Conservation (phyloP, 2,113 vertebrate species). For the Cromileptes altivelis region DNA sequence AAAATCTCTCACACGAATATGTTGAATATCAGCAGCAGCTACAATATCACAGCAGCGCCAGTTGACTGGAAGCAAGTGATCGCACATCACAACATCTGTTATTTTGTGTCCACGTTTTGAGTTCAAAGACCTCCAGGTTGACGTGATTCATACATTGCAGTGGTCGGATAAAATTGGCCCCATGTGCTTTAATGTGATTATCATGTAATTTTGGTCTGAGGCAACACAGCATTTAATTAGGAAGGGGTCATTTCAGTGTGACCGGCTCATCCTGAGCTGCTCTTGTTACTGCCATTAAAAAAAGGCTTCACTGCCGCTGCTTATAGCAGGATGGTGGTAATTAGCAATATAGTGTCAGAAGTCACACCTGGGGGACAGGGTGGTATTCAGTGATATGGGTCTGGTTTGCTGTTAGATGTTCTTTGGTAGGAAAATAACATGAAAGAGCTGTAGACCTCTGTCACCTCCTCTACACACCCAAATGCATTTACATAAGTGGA, state of each 20-base stretch:
- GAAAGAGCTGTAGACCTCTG: not conserved
- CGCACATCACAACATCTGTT: conserved; percentile 2
- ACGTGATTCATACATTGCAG: conserved; percentile 35
- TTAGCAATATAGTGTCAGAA: conserved; percentile 64
- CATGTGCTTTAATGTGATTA: conserved; percentile 70
- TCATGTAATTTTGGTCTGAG: conserved; percentile 68
- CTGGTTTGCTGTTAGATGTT: conserved; percentile 28
- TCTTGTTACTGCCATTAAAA: conserved; percentile 74
- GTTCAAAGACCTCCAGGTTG: conserved; percentile 8
- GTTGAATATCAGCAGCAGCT: not conserved
- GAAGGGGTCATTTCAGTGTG: conserved; percentile 64
- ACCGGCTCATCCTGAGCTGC: conserved; percentile 56
- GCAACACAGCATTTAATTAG: conserved; percentile 73
- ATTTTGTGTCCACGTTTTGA: not conserved
- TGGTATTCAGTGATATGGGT: conserved; percentile 18
- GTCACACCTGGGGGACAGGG: conserved; percentile 43
- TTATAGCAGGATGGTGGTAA: conserved; percentile 58
- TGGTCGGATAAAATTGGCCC: conserved; percentile 60
- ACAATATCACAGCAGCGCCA: not conserved
- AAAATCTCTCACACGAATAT: not conserved
- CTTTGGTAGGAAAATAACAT: not conserved
- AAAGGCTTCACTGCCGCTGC: conserved; percentile 49
- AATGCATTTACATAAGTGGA: not conserved
- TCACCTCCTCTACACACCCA: not conserved
- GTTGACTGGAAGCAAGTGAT: not conserved